Base-by-base conservation (phyloP, 2,888 invertebrate species). In the Argyresthia albistria region DNA sequence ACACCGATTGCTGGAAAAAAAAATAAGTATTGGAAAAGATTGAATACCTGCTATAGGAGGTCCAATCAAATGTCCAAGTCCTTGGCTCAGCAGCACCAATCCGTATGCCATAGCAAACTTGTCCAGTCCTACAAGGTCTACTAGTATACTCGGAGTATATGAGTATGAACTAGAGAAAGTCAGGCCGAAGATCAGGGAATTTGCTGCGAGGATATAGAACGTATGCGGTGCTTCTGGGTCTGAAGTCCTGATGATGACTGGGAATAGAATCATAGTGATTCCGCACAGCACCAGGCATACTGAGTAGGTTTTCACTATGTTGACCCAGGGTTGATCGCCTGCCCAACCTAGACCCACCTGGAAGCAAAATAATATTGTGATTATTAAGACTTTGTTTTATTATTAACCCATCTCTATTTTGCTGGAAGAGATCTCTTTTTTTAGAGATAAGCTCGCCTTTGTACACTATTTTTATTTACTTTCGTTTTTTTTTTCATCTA, bases 81-180 rank as follows among this genome's bases (percentile, higher is more conserved):
- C 98, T 79, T 98, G 97, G 59, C 96, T 94, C 55, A 98, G 82
- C 59, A 97, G 88, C 59, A 95, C 92, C 60, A 98, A 81, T 11
- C 98, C 98, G 74, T 97, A 98, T 15, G 97, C 97, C 79, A 93
- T 95, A 8, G 97, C 97, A 73, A 98, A 97, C 59, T 95, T 90
- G 67, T 97, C 96, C 69, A 98, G 78, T 4, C 97, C 96, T 46
- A 97, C 94, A 63, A 97, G 83, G 69, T 97, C 93, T 35, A 97
- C 96, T 61, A 97, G 86, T 65, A 98, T 95, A 66, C 96, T 94
- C 0, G 97, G 96, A 0, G 97, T 97, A 63, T 97, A 93, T 0
- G 96, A 93, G 74, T 97, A 97, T 55, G 94, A 96, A 65, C 96
- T 97, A 43, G 96, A 96, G 72, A 97, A 96, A 66, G 95, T 95